Evolutionary conservation across 2,113 vertebrate genomes (phyloP), one percentile per base, ranked within the genome.

Genomic region (Corythoichthys intestinalis): DNA sequence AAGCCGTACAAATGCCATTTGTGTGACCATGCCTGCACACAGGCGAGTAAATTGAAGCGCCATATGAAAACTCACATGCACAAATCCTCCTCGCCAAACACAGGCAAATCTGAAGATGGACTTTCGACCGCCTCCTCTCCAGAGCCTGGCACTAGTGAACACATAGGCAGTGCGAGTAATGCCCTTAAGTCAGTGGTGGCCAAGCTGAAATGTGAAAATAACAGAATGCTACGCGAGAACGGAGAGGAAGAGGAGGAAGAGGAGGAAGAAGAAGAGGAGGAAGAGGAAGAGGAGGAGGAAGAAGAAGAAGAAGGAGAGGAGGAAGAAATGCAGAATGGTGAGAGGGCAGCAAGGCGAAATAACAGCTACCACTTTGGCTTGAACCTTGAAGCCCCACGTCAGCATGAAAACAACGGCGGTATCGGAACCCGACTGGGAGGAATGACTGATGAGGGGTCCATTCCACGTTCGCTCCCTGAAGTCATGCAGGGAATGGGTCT

Each of bases 21-120:
- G 76, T 99, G 97, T n/a, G 97, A 99, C 89, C 97, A 99, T 5
- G 97, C 97, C 64, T 99, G 97, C 88, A 99, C 97, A 4, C 97
- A 99, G 90, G 97, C 97, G 80, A 98, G 97, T 93, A 99, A 99
- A 87, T 91, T 99, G 72, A 99, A 99, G 88, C 95, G 97, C 79
- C 97, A 99, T 94, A 99, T 99, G 97, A 99, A 99, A 90, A 99
- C 97, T 9, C 97, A 99, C 90, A 95, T 98, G 94, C 96, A 98
- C 94, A 99, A 98, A 90, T 96, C 96, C 77, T 95, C 96, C 1
- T 98, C 97, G 14, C 96, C 97, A 64, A 96, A 95, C 91, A 94
- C 96, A 0, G 95, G 96, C 76, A 98, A 98, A 89, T 99, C 97
- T 0, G 97, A 99, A 2, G 97, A 99, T 0, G 97, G 97, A 59